Base-by-base conservation (phyloP, 2,113 vertebrate genomes). In the Scortum barcoo region DNA sequence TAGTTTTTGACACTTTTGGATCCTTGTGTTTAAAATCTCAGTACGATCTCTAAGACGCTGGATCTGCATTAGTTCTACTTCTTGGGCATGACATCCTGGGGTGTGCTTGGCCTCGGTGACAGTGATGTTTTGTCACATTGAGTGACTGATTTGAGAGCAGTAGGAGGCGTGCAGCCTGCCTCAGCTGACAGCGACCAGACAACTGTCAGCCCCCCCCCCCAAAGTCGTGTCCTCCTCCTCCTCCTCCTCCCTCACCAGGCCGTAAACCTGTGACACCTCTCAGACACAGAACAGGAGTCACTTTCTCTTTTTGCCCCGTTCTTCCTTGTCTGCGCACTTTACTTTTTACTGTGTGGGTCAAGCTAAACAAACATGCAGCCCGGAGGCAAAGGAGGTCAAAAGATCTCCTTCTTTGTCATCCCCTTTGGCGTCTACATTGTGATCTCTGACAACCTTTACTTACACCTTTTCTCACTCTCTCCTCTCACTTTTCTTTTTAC, bases 261-360 rank as follows among this genome's bases (percentile, higher is more conserved):
- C 40, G 62, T 90, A 86, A 94, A 90, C 80, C 78, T 72, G 79
- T 61, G 33, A 91, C 87, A 71, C 74, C 17, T 83, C 83, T 63
- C 65, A 76, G 80, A 91, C 80, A 75, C 54, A 63, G 30, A 86
- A 30, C 84, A 77, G 78, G 61, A 77, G 50, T 84, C 38, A 8
- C 81, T 79, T 74, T 91, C 70, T 54, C 61, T 84, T 84, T 48
- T 12, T 54, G 17, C 30, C 22, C 42, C 0, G 1, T 77, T 68
- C 65, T 72, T 14, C 38, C 1, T 38, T 50, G 6, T 22, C 6
- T 28, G 28, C 56, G 1, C 22, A 20, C 44, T 53, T 26, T 26
- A 5, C 0, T 51, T 42, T 72, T 66, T 30, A 24, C 24, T 16
- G 8, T 65, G 24, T 57, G 26, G 61, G 26, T 46, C 36, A 65